A percentile compares a stretch with the other conserved stretches of the same genome.
These are phyloP conservation scores for Drosophila phalerata DNA, from an alignment of 2,888 invertebrate genomes.

Conservation along the genomic window DNA sequence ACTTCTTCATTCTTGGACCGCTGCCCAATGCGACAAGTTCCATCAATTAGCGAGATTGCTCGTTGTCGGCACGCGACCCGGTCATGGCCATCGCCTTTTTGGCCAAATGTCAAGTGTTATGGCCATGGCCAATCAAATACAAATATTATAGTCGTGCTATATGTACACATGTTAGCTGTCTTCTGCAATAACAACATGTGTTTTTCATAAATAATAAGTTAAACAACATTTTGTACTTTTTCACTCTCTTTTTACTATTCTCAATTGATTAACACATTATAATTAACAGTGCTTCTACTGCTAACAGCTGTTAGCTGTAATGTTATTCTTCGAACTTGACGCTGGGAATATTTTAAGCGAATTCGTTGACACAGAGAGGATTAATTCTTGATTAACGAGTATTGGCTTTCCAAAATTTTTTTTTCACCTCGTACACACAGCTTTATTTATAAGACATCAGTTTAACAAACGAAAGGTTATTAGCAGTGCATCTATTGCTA, in stretches of 20 bases:
- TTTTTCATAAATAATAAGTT: background rate
- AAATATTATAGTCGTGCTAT: slow-evolving; percentile 1
- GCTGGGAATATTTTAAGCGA: background rate
- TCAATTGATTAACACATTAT: background rate
- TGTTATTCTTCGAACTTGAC: background rate
- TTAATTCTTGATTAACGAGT: background rate
- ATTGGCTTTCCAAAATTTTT: no score
- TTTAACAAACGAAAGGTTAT: background rate
- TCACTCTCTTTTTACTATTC: background rate
- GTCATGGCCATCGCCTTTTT: slow-evolving; percentile 49
- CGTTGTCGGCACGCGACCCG: slow-evolving; percentile 12
- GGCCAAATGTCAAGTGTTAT: slow-evolving; percentile 64
- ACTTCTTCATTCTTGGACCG: slow-evolving; percentile 20
- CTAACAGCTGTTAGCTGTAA: background rate
- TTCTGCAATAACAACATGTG: background rate
- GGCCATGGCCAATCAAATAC: slow-evolving; percentile 33
- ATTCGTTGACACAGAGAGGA: no score
- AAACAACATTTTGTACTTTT: background rate
- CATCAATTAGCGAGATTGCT: slow-evolving; percentile 52
- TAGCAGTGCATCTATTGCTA: background rate
- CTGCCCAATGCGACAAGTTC: slow-evolving; percentile 28
- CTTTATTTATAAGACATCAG: no score
- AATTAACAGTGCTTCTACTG: background rate
- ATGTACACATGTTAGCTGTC: background rate
- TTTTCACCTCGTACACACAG: no score